These are phyloP conservation scores for Lonchura striata DNA, from an alignment of 2,113 vertebrate species.

Conservation along the genomic window DNA sequence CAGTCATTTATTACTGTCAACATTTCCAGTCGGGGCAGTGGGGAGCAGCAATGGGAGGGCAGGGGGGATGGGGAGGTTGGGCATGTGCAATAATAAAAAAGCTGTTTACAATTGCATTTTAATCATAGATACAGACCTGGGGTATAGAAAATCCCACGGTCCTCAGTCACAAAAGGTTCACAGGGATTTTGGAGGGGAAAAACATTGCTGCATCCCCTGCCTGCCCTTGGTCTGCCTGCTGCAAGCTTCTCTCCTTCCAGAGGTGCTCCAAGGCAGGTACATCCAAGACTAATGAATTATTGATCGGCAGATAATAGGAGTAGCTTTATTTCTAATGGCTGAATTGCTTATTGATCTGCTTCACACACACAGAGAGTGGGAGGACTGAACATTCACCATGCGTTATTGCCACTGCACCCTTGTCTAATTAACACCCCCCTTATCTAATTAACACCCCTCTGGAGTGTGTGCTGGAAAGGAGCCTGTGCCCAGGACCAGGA, in stretches of 20 bases:
- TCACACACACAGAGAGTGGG: background rate
- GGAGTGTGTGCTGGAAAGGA: background rate
- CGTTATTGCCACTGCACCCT: background rate
- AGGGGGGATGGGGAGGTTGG: background rate
- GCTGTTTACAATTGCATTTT: constrained; percentile 2
- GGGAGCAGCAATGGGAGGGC: background rate
- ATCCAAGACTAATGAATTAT: constrained; percentile 30
- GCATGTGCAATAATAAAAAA: background rate
- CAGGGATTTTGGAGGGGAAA: background rate
- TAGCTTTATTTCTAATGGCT: constrained; percentile 48
- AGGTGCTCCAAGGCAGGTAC: background rate
- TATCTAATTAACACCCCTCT: background rate
- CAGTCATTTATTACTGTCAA: constrained; percentile 57
- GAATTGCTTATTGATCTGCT: constrained; percentile 5
- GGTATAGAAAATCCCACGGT: background rate
- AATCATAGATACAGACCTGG: background rate
- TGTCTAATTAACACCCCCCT: background rate
- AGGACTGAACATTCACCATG: background rate
- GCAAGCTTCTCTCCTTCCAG: background rate
- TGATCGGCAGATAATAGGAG: constrained; percentile 28
- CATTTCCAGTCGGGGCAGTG: background rate
- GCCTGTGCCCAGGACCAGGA: background rate
- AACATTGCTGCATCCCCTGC: background rate
- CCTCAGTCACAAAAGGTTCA: background rate
- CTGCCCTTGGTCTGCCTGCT: background rate